Evolutionary conservation across 2,888 invertebrate species (phyloP).

Genomic region (Cataglyphis altisquamis): DNA sequence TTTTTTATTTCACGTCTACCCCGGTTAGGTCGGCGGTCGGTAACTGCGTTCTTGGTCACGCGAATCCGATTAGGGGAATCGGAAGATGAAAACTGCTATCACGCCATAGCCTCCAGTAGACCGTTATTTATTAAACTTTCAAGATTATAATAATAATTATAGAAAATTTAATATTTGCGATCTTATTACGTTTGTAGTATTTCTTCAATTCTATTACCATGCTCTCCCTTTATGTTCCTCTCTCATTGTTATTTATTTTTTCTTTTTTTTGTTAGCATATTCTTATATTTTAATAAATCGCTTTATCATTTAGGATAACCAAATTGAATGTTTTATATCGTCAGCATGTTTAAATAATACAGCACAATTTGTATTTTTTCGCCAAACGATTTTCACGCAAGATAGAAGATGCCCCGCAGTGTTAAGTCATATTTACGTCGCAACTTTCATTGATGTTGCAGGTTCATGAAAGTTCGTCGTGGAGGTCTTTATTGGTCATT

Average conservation of each 20-base stretch:
- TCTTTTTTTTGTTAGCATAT: not conserved
- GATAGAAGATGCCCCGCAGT: not conserved
- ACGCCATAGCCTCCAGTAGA: not conserved
- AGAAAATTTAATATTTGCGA: not conserved
- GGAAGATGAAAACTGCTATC: slow-evolving; percentile 23
- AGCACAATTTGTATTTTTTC: not conserved
- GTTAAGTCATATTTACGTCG: slow-evolving; percentile 52
- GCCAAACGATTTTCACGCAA: not conserved
- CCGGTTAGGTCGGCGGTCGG: slow-evolving; percentile 11
- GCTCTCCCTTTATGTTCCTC: not conserved
- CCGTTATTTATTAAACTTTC: not conserved
- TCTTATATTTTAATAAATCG: slow-evolving; percentile 1
- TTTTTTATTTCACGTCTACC: slow-evolving; percentile 35
- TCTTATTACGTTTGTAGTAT: not conserved
- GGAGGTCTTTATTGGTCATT: slow-evolving; percentile 44
- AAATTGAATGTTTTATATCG: not conserved
- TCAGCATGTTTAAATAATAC: slow-evolving; percentile 3
- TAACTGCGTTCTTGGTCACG: slow-evolving; percentile 27
- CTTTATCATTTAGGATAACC: not conserved
- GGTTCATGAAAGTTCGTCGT: slow-evolving; percentile 43
- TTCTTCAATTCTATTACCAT: not conserved
- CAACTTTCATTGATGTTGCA: slow-evolving; percentile 45
- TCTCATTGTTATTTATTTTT: not conserved
- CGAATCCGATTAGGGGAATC: slow-evolving; percentile 32
- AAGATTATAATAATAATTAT: not conserved